Percentiles rank a stretch among this genome's conserved stretches.
phyloP scores from a whole-genome alignment of 1,140 invertebrate genomes.

The Alviniconcha marisindica region DNA sequence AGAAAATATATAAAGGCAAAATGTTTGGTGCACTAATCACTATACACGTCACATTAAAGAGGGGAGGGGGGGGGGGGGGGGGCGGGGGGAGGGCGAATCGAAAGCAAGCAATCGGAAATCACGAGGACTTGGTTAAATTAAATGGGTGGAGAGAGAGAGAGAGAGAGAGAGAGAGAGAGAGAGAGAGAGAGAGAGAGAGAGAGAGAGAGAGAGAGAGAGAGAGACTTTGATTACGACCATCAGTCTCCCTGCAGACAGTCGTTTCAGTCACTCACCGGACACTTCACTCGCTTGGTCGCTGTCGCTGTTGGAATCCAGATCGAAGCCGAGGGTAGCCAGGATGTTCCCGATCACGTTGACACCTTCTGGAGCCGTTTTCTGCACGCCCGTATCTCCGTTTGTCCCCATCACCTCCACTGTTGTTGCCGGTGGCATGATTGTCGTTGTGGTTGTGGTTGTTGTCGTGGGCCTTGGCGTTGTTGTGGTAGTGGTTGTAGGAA shows the following conservation, averaged over 20 bases:
- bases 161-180: conserved; percentile 20
- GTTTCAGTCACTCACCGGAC: neutral
- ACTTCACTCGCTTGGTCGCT: neutral
- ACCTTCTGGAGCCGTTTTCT: neutral
- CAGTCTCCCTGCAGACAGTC: neutral
- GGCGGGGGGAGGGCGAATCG: too few species aligned
- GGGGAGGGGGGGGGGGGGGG: too few species aligned
- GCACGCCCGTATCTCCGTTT: neutral
- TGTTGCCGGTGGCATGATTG: neutral
- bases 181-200: neutral
- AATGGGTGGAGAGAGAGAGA: neutral
- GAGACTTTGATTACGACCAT: too few species aligned
- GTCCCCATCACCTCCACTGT: neutral
- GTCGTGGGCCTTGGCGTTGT: neutral
- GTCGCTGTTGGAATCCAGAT: neutral
- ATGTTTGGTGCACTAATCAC: too few species aligned
- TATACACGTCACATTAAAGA: too few species aligned
- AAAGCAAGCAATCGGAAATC: too few species aligned
- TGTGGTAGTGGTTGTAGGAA: conserved; percentile 5
- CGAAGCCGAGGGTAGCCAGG: neutral
- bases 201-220: conserved; percentile 27
- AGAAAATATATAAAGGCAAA: too few species aligned
- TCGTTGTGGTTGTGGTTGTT: conserved; percentile 9
- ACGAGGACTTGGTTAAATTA: neutral
- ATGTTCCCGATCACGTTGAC: neutral